A percentile compares a stretch with the other conserved stretches of the same genome.
Evolutionary conservation across 2,797 vertebrate species (phyloP).

Genomic region (Acrocephalus scirpaceus): DNA sequence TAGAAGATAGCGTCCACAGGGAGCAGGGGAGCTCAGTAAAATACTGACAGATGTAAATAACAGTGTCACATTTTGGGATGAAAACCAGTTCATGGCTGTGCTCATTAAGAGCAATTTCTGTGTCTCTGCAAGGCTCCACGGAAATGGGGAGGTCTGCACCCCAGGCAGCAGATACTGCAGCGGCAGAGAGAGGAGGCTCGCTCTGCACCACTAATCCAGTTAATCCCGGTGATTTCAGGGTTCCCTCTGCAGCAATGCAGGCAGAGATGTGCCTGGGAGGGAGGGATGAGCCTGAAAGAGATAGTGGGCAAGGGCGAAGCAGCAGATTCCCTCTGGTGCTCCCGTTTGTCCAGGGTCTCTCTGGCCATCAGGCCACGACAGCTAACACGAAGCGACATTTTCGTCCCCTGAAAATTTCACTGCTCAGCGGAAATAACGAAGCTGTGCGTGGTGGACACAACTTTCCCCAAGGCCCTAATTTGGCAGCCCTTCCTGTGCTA

Average conservation of each 20-base stretch:
- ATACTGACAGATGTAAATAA: slow-evolving; percentile 58
- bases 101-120: slow-evolving; percentile 48
- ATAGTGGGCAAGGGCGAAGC: neutral
- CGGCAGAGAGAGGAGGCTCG: neutral
- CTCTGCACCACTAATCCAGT: slow-evolving; percentile 21
- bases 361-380: neutral
- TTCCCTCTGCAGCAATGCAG: neutral
- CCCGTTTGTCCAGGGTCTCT: neutral
- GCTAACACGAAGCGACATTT: neutral
- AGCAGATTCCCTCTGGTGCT: neutral
- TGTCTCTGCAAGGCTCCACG: neutral
- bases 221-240: slow-evolving; percentile 20
- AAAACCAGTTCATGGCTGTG: slow-evolving; percentile 36
- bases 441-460: neutral
- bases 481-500: neutral
- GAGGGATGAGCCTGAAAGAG: neutral
- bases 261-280: neutral
- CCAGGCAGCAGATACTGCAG: slow-evolving; percentile 1
- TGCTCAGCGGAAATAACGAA: neutral
- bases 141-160: slow-evolving; percentile 37
- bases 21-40: neutral
- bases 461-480: neutral
- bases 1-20: neutral
- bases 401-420: neutral
- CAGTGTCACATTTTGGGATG: slow-evolving; percentile 34